Evolutionary conservation across 1,140 invertebrate species (phyloP).

Genomic region (Drosophila guanche): DNA sequence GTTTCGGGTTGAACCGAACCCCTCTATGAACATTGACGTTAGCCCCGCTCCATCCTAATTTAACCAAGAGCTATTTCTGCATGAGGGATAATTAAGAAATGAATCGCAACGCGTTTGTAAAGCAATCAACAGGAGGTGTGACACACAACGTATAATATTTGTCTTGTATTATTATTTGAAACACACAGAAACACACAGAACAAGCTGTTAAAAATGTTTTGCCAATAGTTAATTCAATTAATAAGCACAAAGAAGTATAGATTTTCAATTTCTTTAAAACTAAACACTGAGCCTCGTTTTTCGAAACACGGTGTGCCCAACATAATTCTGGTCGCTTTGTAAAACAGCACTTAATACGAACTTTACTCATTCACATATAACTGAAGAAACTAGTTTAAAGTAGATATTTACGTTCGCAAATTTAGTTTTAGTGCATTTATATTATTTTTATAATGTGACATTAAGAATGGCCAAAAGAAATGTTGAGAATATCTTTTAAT

Average conservation of each 20-base stretch:
- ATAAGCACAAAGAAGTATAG: constrained; percentile 23
- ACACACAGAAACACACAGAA: neutral
- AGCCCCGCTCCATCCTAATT: constrained; percentile 10
- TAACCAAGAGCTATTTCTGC: constrained; percentile 31
- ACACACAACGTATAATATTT: no score
- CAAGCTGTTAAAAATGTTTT: no score
- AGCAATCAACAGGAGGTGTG: neutral
- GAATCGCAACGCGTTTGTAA: constrained; percentile 54
- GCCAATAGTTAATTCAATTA: constrained; percentile 29
- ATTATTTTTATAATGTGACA: constrained; percentile 78
- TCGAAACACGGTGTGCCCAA: constrained; percentile 17
- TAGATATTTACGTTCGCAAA: constrained; percentile 58
- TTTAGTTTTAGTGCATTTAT: constrained; percentile 68
- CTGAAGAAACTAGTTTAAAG: constrained; percentile 55
- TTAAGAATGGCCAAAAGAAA: constrained; percentile 40
- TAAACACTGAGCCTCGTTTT: constrained; percentile 26
- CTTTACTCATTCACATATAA: constrained; percentile 59
- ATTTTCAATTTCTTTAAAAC: constrained; percentile 40
- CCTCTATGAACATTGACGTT: constrained; percentile 36
- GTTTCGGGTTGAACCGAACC: constrained; percentile 52
- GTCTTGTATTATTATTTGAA: constrained; percentile 1
- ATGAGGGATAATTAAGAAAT: constrained; percentile 55
- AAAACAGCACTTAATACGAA: constrained; percentile 49
- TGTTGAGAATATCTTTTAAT: constrained; percentile 47
- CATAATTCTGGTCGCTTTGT: constrained; percentile 30